Evolutionary conservation across 2,113 vertebrate species (phyloP).

Genomic region (Pseudorectes ferrugineus): DNA sequence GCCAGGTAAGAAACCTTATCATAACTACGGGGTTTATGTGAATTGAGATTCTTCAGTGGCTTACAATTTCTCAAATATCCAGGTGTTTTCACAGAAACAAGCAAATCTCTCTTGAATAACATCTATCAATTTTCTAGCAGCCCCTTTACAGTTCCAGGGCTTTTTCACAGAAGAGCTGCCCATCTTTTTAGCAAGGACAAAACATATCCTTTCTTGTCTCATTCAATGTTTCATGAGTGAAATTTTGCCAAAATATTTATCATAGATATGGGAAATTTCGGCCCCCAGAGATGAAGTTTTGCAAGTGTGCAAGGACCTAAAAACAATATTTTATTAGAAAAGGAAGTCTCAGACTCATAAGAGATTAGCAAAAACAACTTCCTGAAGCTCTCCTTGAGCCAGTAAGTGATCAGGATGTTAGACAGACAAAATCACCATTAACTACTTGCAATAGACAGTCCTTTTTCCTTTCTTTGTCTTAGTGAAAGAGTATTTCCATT

Average conservation of each 20-base stretch:
- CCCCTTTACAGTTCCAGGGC: background rate
- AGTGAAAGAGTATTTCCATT: background rate
- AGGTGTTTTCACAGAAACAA: background rate
- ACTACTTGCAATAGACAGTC: background rate
- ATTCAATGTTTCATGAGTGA: background rate
- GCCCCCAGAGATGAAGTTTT: background rate
- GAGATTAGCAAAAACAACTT: background rate
- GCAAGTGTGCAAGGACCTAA: background rate
- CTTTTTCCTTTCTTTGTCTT: background rate
- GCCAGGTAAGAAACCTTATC: background rate
- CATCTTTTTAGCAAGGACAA: background rate
- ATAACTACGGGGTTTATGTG: accelerated
- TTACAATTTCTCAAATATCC: background rate
- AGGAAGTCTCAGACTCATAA: background rate
- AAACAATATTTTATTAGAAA: background rate
- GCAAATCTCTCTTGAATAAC: background rate
- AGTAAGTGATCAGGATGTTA: background rate
- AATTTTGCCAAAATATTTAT: background rate
- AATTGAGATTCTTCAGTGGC: background rate
- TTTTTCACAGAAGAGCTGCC: background rate
- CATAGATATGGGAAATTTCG: background rate
- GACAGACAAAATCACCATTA: background rate
- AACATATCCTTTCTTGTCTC: background rate
- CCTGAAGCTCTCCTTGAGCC: background rate
- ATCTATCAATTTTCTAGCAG: background rate